Conservation (phyloP, 2,113 vertebrate species). For the Toxostoma redivivum region DNA sequence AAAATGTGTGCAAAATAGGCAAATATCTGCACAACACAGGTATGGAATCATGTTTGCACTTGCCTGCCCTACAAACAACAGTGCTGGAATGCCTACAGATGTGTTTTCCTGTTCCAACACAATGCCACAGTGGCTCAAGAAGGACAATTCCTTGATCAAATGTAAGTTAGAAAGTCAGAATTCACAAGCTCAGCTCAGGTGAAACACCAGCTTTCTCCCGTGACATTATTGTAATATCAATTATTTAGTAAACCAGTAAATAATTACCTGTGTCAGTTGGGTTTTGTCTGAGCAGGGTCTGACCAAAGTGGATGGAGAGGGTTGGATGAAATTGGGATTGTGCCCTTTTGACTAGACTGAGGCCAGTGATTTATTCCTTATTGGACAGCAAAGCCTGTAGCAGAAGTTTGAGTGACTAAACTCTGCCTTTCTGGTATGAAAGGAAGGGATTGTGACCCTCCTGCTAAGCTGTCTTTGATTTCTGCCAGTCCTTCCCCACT, state of each 20-base stretch:
- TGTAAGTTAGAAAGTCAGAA: not conserved
- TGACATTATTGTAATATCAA: not conserved
- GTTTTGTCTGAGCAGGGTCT: not conserved
- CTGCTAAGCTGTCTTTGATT: not conserved
- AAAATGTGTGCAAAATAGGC: not conserved
- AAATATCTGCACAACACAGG: not conserved
- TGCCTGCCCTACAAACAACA: not conserved
- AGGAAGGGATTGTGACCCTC: not conserved
- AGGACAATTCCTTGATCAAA: not conserved
- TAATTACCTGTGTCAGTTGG: not conserved
- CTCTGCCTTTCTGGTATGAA: rapidly evolving
- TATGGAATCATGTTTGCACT: not conserved
- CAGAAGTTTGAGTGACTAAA: not conserved
- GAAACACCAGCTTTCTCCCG: not conserved
- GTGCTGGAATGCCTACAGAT: not conserved
- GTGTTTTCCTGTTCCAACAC: not conserved
- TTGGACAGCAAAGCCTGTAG: not conserved
- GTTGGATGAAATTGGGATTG: not conserved
- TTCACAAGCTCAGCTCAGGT: not conserved
- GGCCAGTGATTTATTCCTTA: not conserved
- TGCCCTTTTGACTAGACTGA: not conserved
- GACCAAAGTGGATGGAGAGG: not conserved
- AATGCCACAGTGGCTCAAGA: not conserved
- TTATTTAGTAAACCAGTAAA: not conserved
- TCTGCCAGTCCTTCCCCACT: not conserved